Evolutionary conservation across 1,140 invertebrate species (phyloP), one percentile per base, ranked within the genome.

Genomic region (Kradibia gibbosae): DNA sequence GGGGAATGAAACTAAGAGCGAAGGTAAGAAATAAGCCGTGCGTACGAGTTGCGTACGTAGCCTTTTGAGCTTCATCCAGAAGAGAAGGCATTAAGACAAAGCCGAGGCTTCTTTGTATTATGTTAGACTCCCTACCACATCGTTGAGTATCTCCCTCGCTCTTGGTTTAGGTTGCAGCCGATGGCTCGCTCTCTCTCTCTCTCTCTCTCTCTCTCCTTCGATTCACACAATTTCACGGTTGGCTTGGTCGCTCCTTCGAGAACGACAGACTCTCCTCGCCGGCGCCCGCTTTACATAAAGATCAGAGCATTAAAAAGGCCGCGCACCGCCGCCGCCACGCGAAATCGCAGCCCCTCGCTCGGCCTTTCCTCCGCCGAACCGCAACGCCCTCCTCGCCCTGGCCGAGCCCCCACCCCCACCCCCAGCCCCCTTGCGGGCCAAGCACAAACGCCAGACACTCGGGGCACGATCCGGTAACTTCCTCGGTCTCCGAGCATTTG

Each of bases 221-320:
- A 89, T 88, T 89, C 88, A 88, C 87, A 89, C 86, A 89, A 89
- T 89, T 89, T 89, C 88, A 89, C 87, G 88, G 83, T 89, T 83
- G 86, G 88, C 85, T 89, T 89, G n/a, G 85, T 82, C 83, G 83
- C 86, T 88, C 42, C 75, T 39, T 80, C 45, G 55, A 80, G 53
- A 74, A 80, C 20, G 39, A 80, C 39, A 39, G 31, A 15, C 34
- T 20, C 75, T 60, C 42, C 34, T 57, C 83, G 13, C n/a, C 55
- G 17, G 50, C 42, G 65, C 78, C 86, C 85, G 83, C 85, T 89
- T 89, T 89, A 89, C 88, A 89, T 89, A 88, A 89, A 89, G 88
- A 88, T 89, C 87, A 84, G 88, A 89, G 85, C 86, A 89, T 89
- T 89, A 89, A 89, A 88, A 89, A 89, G 85, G 87, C 87, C 79